Conservation (phyloP, 1,140 invertebrate genomes). For the Drosophila ananassae region DNA sequence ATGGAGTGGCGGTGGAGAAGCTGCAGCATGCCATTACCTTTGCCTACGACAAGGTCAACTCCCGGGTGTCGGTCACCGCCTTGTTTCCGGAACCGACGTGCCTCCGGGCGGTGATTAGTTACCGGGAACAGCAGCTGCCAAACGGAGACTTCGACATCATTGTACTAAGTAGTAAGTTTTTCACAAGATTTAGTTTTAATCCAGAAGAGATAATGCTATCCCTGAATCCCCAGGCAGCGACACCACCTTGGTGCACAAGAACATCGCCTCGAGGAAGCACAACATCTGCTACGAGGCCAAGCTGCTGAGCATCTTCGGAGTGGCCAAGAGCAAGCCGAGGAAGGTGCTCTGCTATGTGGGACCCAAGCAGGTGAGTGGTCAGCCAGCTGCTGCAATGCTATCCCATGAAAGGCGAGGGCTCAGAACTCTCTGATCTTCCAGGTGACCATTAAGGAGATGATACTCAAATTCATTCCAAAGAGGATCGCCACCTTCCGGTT, state of each 20-base stretch:
- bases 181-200: neutral
- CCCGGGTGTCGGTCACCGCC: conserved; percentile 85
- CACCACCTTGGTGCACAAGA: conserved; percentile 93
- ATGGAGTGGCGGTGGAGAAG: conserved; percentile 84
- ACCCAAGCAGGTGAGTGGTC: conserved; percentile 87
- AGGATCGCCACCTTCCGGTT: conserved; percentile 95
- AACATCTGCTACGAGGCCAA: conserved; percentile 94
- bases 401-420: conserved; percentile 59
- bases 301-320: conserved; percentile 89
- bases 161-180: conserved; percentile 91
- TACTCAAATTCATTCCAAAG: conserved; percentile 96
- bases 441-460: conserved; percentile 95
- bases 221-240: conserved; percentile 86
- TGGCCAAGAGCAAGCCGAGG: conserved; percentile 88
- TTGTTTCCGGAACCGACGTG: conserved; percentile 88
- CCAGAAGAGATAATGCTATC: too few relatives aligned
- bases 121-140: conserved; percentile 90
- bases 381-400: neutral
- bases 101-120: conserved; percentile 92
- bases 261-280: conserved; percentile 92
- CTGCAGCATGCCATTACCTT: conserved; percentile 86
- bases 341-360: conserved; percentile 95
- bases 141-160: conserved; percentile 97
- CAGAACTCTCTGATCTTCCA: conserved; percentile 85
- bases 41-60: conserved; percentile 86